Evolutionary conservation across 2,888 invertebrate species (phyloP), one percentile per base, ranked within the genome.

Genomic region (Heliothis peltigera): DNA sequence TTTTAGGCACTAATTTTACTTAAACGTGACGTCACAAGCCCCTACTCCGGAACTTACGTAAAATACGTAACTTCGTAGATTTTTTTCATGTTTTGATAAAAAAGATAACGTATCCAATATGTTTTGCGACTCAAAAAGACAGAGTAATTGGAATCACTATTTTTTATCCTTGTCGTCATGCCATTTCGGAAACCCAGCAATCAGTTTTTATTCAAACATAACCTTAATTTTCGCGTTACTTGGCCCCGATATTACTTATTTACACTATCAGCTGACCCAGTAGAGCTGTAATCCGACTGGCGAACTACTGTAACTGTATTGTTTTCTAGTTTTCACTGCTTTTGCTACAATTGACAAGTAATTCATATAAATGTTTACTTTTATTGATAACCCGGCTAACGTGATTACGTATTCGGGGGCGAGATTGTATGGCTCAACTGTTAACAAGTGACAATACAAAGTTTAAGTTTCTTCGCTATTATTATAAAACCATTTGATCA

Each of bases 281-380:
- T 52, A 12, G 15, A 19, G 32, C 46, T 35, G n/a, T 35, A 8
- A 46, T 59, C 25, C 5, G 39, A 28, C 21, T 19, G 1, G n/a
- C 12, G 39, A 42, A n/a, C 17, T 17, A 21, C 10, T 12, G 35
- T 43, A 35, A 22, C n/a, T 35, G 35, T 21, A 46, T 8, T 67
- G 32, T 60, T 19, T 35, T 62, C 67, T 62, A 21, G 53, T 53
- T 69, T 39, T 53, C 19, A 49, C 43, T 69, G 66, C 52, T 60
- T 68, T 18, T 61, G 12, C 19, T 25, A 32, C 43, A 15, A 4
- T 15, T 15, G 4, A 35, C 12, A 35, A 15, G 35, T 15, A 39
- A 52, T 28, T 43, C 35, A 43, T 12, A 22, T 46, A 44, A 1
- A 10, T 46, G 7, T 28, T 48, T 32, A 32, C 18, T 5, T 32